Percentiles rank a stretch among this genome's conserved stretches.
These are phyloP conservation scores for Sparus aurata DNA, from an alignment of 2,797 vertebrate species.

Conservation along the genomic window DNA sequence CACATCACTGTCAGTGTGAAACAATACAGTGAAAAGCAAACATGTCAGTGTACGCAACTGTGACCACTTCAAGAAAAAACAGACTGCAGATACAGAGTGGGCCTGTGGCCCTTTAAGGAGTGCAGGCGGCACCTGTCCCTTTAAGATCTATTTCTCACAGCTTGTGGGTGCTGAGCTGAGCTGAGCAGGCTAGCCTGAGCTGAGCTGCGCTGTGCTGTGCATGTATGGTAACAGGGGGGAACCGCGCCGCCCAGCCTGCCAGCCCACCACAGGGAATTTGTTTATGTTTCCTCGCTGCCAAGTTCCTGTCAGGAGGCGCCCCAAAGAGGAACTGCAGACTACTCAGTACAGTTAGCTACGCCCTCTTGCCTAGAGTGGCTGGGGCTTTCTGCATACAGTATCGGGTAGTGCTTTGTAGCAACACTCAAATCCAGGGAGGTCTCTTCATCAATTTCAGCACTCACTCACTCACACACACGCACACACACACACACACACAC, in stretches of 20 bases:
- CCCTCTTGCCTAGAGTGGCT: constrained; percentile 72
- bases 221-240: constrained; percentile 73
- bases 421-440: constrained; percentile 74
- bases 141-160: constrained; percentile 77
- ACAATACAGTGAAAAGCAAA: constrained; percentile 41
- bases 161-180: constrained; percentile 59
- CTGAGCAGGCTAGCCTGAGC: constrained; percentile 52
- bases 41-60: constrained; percentile 14
- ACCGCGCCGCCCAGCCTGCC: constrained; percentile 76
- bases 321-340: constrained; percentile 85
- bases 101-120: constrained; percentile 43
- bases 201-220: constrained; percentile 57
- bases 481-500: background rate
- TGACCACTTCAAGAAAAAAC: constrained; percentile 36
- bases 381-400: constrained; percentile 65
- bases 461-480: constrained; percentile 31
- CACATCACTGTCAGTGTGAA: constrained; percentile 53
- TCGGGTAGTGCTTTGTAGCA: constrained; percentile 68
- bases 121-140: constrained; percentile 70
- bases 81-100: constrained; percentile 9
- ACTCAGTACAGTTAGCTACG: constrained; percentile 75
- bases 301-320: constrained; percentile 87
- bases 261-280: constrained; percentile 85
- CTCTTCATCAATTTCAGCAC: constrained; percentile 63
- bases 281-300: constrained; percentile 87